Percentiles rank a stretch among this genome's conserved stretches.
Evolutionary conservation across 1,140 invertebrate genomes (phyloP).

Genomic region (Orchestia grillus): DNA sequence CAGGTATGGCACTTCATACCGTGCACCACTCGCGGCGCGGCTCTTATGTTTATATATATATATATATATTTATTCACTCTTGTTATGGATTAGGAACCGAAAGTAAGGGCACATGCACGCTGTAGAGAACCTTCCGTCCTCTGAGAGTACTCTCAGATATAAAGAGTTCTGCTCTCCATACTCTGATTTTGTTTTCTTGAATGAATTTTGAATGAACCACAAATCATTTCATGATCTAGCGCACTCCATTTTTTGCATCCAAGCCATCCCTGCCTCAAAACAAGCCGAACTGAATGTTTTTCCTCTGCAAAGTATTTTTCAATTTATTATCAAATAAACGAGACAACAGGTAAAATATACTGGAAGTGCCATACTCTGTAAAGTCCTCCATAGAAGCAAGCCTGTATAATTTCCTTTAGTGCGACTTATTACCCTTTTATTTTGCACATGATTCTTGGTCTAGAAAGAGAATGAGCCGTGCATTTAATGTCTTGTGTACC

Average conservation of each 20-base stretch:
- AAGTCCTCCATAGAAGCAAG: slow-evolving; percentile 68
- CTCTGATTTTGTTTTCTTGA: slow-evolving; percentile 6
- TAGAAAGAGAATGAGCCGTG: slow-evolving; percentile 35
- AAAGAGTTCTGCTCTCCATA: not conserved
- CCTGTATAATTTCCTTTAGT: slow-evolving; percentile 62
- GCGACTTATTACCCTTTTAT: slow-evolving; percentile 27
- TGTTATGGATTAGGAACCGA: not conserved
- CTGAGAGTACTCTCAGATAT: not conserved
- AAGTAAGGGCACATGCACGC: slow-evolving; percentile 21
- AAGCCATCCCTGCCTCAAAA: slow-evolving; percentile 38
- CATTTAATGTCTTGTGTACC: slow-evolving; percentile 8
- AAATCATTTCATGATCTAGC: not conserved
- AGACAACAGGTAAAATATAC: slow-evolving; percentile 69
- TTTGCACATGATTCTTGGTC: slow-evolving; percentile 31
- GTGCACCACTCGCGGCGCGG: slow-evolving; percentile 14
- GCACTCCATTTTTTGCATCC: slow-evolving; percentile 33
- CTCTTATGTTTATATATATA: not conserved
- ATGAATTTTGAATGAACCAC: slow-evolving; percentile 31
- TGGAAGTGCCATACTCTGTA: slow-evolving; percentile 68
- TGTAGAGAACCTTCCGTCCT: not conserved
- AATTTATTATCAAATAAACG: slow-evolving; percentile 51
- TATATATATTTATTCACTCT: not conserved
- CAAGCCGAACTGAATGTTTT: slow-evolving; percentile 32
- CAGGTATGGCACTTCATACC: slow-evolving; percentile 55
- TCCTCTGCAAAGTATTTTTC: not conserved